Evolutionary conservation across 2,888 invertebrate genomes (phyloP), one percentile per base, ranked within the genome.

Genomic region (Oxyteleia sp.): DNA sequence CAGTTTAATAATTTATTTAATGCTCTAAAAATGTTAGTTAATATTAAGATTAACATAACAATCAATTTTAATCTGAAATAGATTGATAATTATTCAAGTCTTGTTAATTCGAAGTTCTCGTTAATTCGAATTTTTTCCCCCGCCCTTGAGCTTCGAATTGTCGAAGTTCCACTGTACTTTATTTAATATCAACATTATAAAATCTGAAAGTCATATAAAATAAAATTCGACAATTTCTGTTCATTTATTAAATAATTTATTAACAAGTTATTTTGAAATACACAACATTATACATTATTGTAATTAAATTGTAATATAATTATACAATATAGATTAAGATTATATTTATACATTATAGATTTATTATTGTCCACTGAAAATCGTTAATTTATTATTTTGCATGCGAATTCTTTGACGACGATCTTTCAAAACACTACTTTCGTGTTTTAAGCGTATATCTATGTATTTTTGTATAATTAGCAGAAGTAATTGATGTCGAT

Each of bases 341-440:
- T 32, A 32, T 32, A 32, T 32, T 32, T 32, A 32, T 32, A 32
- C 8, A 32, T 32, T 32, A 7, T 32, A 32, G 32, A 32, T 32
- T 32, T 32, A 32, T 32, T 32, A 32, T 32, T 32, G 32, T 32
- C 32, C 32, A 8, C 32, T 66, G 45, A 57, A 57, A 68, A 81
- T 59, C 0, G 61, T 68, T 3, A 75, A 1, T 51, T 81, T 81
- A 43, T 75, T 81, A 66, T 75, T 63, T 29, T 51, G 61, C 81
- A 81, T 81, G 5, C 68, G 35, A 20, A 68, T 61, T 68, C 81
- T 57, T 51, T 51, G 18, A 11, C 10, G 43, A 23, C 41, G 2
- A 35, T 80, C 61, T 15, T 53, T 15, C 10, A 49, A 47, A 15
- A 57, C 38, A n/a, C 20, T 59, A 38, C 74, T 66, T 43, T 74